Percentiles rank a stretch among this genome's conserved stretches.
Conservation (phyloP, 2,113 vertebrate genomes). For the Glaucidium brasilianum region DNA sequence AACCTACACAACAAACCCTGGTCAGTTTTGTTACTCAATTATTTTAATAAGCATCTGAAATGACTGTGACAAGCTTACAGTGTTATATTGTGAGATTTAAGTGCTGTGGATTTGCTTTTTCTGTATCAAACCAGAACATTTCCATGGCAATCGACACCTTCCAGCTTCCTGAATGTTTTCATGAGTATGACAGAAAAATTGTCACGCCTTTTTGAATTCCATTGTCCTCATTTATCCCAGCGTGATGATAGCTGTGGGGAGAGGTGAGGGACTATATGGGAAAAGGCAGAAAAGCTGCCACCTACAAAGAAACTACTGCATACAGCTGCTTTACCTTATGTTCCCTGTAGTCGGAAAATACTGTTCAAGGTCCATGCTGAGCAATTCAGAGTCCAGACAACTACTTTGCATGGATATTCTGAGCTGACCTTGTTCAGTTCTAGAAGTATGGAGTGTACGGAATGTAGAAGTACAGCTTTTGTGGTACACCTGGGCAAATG, state of each 20-base stretch:
- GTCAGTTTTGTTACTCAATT: not conserved
- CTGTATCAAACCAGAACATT: not conserved
- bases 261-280: not conserved
- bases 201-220: not conserved
- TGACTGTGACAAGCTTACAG: not conserved
- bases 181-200: not conserved
- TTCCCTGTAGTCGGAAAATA: not conserved
- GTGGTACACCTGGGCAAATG: not conserved
- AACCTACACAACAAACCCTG: not conserved
- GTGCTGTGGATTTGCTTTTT: not conserved
- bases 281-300: not conserved
- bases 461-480: not conserved
- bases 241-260: not conserved
- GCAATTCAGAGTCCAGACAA: not conserved
- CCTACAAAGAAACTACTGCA: accelerated
- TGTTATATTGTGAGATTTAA: not conserved
- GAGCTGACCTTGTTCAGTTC: not conserved
- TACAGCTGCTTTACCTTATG: not conserved
- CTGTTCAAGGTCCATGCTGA: not conserved
- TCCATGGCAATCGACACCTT: not conserved
- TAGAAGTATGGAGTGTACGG: accelerated
- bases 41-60: not conserved
- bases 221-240: not conserved
- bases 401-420: not conserved
- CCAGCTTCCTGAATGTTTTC: not conserved